A percentile compares a stretch with the other conserved stretches of the same genome.
Evolutionary conservation across 2,113 vertebrate species (phyloP).

Genomic region (Seriola quinqueradiata): DNA sequence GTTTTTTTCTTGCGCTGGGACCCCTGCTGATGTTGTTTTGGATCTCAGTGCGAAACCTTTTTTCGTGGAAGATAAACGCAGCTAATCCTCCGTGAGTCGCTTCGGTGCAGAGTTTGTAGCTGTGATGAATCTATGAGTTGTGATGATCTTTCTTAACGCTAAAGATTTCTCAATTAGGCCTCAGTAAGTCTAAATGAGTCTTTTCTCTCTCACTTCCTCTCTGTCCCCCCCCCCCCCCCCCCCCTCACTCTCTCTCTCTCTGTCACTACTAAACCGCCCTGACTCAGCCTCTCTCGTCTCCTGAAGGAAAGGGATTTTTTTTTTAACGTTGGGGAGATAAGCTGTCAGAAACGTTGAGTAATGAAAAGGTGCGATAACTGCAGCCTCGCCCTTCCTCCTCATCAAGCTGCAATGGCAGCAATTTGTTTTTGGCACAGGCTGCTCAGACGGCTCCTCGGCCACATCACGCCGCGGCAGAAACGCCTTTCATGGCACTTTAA

Average conservation of each 20-base stretch:
- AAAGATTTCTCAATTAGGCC: neutral
- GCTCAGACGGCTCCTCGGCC: conserved; percentile 27
- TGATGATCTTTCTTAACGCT: neutral
- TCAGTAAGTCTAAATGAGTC: neutral
- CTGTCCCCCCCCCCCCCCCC: neutral
- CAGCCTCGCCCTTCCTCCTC: conserved; percentile 48
- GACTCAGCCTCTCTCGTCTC: conserved; percentile 27
- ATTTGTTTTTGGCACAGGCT: conserved; percentile 54
- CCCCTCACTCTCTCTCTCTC: neutral
- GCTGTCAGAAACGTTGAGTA: conserved; percentile 46
- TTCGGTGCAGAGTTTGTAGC: neutral
- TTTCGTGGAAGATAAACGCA: neutral
- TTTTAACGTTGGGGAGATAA: conserved; percentile 1
- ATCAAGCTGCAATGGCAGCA: conserved; percentile 57
- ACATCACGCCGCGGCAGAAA: conserved; percentile 8
- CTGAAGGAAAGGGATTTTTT: conserved; percentile 14
- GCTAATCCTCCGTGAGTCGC: neutral
- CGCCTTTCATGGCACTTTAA: conserved; percentile 42
- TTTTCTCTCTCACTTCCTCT: neutral
- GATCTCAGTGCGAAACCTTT: neutral
- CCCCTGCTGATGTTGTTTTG: neutral
- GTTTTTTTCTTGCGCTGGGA: neutral
- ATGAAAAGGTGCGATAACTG: conserved; percentile 62
- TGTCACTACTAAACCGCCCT: neutral
- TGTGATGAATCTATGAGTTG: neutral